Percentiles rank a stretch among this genome's conserved stretches.
Evolutionary conservation across 2,888 invertebrate species (phyloP).

Genomic region (Pollenia amentaria): DNA sequence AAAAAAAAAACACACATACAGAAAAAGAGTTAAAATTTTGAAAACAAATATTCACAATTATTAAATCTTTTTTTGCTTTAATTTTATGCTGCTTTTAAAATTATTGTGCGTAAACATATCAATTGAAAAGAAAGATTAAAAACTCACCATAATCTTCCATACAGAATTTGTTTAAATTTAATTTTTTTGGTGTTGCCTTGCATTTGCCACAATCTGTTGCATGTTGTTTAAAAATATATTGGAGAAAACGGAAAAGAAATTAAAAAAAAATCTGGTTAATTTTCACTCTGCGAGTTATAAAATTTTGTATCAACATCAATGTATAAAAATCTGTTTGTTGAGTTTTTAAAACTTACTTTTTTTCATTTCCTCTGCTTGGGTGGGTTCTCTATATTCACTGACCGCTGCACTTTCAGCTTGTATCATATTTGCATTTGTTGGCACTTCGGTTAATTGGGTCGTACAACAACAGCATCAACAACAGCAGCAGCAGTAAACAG

Average conservation of each 20-base stretch:
- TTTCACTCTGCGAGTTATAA: neutral
- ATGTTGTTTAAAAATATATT: constrained; percentile 39
- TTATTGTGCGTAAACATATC: neutral
- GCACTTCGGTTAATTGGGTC: constrained; percentile 79
- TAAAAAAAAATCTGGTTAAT: constrained; percentile 13
- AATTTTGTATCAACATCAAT: constrained; percentile 29
- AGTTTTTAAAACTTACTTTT: constrained; percentile 79
- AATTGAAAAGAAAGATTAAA: neutral
- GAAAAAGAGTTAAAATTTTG: constrained; percentile 26
- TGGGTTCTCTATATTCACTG: constrained; percentile 80
- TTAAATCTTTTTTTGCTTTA: too few species aligned
- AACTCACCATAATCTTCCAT: constrained; percentile 83
- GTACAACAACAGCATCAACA: constrained; percentile 41
- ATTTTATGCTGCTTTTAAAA: too few species aligned
- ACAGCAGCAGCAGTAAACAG: constrained; percentile 32
- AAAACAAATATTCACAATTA: neutral
- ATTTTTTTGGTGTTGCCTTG: constrained; percentile 83
- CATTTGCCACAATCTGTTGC: constrained; percentile 83
- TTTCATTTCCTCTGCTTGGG: constrained; percentile 83
- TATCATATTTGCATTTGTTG: constrained; percentile 83
- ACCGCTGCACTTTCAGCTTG: constrained; percentile 82
- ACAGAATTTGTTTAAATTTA: constrained; percentile 83
- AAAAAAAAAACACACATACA: constrained; percentile 4
- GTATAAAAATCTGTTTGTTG: constrained; percentile 3
- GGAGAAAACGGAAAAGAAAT: constrained; percentile 40